Evolutionary conservation across 2,113 vertebrate genomes (phyloP).

Genomic region (Sapajus apella): DNA sequence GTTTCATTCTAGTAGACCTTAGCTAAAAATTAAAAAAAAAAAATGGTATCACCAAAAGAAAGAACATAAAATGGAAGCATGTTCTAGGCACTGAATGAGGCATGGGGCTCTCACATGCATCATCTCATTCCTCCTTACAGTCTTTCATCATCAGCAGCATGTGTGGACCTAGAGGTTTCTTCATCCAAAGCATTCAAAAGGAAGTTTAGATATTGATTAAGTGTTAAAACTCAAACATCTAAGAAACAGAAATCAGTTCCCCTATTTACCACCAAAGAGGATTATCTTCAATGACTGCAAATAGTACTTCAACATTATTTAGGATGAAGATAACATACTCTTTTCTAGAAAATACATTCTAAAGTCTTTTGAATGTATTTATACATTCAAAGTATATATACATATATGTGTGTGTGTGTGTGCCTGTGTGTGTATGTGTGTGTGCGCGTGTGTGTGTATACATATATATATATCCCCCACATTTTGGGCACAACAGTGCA

Average conservation of each 20-base stretch:
- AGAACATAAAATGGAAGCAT: background rate
- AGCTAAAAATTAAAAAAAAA: background rate
- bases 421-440: too few relatives aligned
- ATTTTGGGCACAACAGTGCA: too few relatives aligned
- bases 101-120: background rate
- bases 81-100: background rate
- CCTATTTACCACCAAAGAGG: background rate
- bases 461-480: too few relatives aligned
- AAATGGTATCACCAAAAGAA: background rate
- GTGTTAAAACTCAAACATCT: background rate
- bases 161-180: background rate
- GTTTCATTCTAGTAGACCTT: background rate
- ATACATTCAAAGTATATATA: too few relatives aligned
- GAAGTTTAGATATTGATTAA: background rate
- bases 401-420: too few relatives aligned
- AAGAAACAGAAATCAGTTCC: background rate
- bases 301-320: background rate
- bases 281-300: background rate
- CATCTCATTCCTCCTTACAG: background rate
- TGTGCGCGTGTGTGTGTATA: too few relatives aligned
- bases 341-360: background rate
- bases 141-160: background rate
- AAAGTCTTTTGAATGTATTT: background rate
- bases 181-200: background rate
- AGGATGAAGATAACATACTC: background rate